Evolutionary conservation across 2,113 vertebrate species (phyloP).

Genomic region (Pseudopipra pipra): DNA sequence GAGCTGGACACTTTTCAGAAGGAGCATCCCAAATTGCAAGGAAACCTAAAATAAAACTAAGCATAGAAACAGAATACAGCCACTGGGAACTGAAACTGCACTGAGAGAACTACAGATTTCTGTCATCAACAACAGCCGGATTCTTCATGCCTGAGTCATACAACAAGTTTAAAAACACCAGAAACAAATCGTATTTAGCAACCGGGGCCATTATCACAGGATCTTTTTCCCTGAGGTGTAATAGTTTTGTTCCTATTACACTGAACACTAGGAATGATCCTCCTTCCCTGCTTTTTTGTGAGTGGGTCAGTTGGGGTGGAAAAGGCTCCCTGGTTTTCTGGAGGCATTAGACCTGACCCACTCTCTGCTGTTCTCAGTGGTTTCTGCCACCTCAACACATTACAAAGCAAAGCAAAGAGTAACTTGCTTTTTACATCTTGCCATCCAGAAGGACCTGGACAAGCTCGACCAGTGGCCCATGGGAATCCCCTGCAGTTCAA

Average conservation of each 20-base stretch:
- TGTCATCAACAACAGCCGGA: background rate
- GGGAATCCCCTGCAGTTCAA: background rate
- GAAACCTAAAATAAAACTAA: background rate
- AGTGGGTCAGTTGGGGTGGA: background rate
- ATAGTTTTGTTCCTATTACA: background rate
- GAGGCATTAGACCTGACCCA: background rate
- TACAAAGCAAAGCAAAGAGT: background rate
- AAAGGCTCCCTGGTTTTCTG: background rate
- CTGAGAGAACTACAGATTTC: background rate
- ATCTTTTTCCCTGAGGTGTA: background rate
- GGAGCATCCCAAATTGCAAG: background rate
- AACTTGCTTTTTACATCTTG: background rate
- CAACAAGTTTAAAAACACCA: background rate
- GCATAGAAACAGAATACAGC: background rate
- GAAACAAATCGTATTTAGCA: background rate
- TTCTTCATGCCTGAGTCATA: slow-evolving; percentile 7
- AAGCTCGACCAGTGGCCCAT: background rate
- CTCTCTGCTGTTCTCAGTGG: background rate
- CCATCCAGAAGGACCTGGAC: background rate
- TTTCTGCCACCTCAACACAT: background rate
- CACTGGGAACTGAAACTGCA: background rate
- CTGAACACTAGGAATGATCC: background rate
- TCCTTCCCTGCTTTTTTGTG: background rate
- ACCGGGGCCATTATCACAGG: background rate
- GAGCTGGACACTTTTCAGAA: background rate